A percentile compares a stretch with the other conserved stretches of the same genome.
Conservation (phyloP, 53 echinoderm and acorn worm genomes). For the Luidia sarsii region DNA sequence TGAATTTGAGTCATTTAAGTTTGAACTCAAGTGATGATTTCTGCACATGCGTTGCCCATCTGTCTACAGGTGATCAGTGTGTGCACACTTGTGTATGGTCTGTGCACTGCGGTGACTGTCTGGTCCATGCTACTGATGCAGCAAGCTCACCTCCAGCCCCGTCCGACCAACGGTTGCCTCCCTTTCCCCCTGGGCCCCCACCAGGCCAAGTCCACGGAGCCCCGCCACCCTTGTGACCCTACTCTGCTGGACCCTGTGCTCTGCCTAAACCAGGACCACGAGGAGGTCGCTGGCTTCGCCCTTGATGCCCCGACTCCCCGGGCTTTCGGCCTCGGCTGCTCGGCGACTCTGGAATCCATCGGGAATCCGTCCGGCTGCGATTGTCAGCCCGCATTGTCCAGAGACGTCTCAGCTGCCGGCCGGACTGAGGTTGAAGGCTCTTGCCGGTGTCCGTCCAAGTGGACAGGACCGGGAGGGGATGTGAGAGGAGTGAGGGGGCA, state of each 20-base stretch:
- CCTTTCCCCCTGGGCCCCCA: constrained; percentile 61
- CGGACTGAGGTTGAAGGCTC: background rate
- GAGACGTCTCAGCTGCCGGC: background rate
- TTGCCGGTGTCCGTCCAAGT: background rate
- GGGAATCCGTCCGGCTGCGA: no score
- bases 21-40: no score
- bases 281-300: background rate
- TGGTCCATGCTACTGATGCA: constrained; percentile 76
- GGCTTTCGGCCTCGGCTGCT: background rate
- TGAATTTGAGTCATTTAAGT: no score
- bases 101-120: constrained; percentile 71
- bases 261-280: constrained; percentile 10
- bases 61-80: constrained; percentile 68
- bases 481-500: no score
- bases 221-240: constrained; percentile 50
- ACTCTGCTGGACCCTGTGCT: constrained; percentile 49
- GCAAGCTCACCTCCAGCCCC: constrained; percentile 51
- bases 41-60: no score
- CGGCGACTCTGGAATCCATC: constrained; percentile 14
- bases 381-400: no score
- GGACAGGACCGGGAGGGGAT: no score
- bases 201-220: constrained; percentile 73
- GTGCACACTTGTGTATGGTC: constrained; percentile 72
- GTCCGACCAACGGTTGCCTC: constrained; percentile 47
- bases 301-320: background rate